Percentiles rank a stretch among this genome's conserved stretches.
Evolutionary conservation across 1,140 invertebrate species (phyloP).

Genomic region (Heliconius nattereri): DNA sequence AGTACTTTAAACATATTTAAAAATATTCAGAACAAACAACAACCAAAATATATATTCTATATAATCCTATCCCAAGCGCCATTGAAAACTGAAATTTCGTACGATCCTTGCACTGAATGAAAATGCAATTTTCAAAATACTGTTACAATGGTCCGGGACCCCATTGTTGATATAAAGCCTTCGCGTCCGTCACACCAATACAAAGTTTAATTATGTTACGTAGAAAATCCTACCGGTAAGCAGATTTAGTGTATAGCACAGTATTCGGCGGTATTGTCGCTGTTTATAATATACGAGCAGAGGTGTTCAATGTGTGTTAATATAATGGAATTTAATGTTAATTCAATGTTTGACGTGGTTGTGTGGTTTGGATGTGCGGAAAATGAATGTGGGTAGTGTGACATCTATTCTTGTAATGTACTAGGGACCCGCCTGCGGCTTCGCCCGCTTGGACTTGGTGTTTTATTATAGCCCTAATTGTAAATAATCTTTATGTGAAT

Average conservation of each 20-base stretch:
- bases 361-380: neutral
- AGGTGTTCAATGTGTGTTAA: neutral
- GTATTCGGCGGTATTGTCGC: slow-evolving; percentile 5
- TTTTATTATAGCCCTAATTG: too few relatives aligned
- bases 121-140: slow-evolving; percentile 54
- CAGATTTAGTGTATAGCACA: slow-evolving; percentile 40
- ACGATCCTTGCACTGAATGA: slow-evolving; percentile 41
- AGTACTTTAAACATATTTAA: neutral
- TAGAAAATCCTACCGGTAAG: slow-evolving; percentile 47
- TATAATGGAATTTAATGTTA: slow-evolving; percentile 6
- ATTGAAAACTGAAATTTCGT: slow-evolving; percentile 43
- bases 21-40: neutral
- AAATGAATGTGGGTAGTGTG: neutral
- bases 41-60: slow-evolving; percentile 9
- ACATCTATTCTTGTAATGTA: neutral
- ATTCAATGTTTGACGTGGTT: neutral
- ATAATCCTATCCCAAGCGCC: slow-evolving; percentile 17
- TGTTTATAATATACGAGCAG: neutral
- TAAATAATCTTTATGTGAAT: too few relatives aligned
- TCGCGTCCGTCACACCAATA: slow-evolving; percentile 42
- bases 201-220: slow-evolving; percentile 53
- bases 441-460: too few relatives aligned
- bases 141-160: slow-evolving; percentile 40
- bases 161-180: slow-evolving; percentile 49
- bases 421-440: too few relatives aligned